Conservation (phyloP, 2,113 vertebrate species). For the Labrus mixtus region DNA sequence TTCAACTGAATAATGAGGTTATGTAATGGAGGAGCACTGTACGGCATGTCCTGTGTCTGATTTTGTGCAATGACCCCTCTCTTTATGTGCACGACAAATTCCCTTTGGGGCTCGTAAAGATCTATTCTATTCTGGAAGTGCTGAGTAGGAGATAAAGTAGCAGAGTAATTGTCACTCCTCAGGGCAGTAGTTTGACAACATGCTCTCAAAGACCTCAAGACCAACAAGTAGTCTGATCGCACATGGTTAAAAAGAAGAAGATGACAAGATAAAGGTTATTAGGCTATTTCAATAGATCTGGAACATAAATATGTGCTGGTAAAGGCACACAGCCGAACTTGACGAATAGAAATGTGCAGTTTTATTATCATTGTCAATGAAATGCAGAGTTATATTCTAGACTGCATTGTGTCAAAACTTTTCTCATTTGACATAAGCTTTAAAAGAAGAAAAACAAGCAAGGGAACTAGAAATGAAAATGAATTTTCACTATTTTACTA, state of each 20-base stretch:
- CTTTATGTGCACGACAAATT: slow-evolving; percentile 63
- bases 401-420: neutral
- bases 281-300: neutral
- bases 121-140: slow-evolving; percentile 65
- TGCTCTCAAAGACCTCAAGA: slow-evolving; percentile 7
- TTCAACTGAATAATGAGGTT: slow-evolving; percentile 55
- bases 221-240: neutral
- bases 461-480: neutral
- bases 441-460: neutral
- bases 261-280: neutral
- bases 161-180: neutral
- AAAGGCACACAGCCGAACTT: too few relatives aligned
- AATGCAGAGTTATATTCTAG: neutral
- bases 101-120: slow-evolving; percentile 51
- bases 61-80: slow-evolving; percentile 56
- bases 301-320: neutral
- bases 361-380: neutral
- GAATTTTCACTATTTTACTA: neutral
- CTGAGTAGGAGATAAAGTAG: slow-evolving; percentile 44
- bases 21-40: slow-evolving; percentile 58
- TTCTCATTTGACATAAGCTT: neutral
- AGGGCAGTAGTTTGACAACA: slow-evolving; percentile 26
- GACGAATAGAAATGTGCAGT: neutral
- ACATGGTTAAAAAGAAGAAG: neutral
- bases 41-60: slow-evolving; percentile 60